Evolutionary conservation across 2,797 vertebrate genomes (phyloP).

Genomic region (Graptemys geographica): DNA sequence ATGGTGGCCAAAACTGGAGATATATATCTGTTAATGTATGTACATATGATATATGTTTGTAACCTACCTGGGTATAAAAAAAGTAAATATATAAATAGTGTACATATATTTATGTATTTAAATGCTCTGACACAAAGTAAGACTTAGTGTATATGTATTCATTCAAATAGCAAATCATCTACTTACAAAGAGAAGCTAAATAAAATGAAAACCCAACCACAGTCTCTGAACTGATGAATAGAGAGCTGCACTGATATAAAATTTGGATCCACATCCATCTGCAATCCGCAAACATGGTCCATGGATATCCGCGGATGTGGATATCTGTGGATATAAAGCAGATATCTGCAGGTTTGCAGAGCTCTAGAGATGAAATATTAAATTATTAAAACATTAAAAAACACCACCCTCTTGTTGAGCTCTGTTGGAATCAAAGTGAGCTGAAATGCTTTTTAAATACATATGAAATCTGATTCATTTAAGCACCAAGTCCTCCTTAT

Average conservation of each 20-base stretch:
- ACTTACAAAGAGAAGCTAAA: background rate
- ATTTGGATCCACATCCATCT: background rate
- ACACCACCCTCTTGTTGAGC: background rate
- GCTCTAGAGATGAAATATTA: background rate
- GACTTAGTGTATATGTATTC: background rate
- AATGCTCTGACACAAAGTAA: background rate
- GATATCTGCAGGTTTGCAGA: no score
- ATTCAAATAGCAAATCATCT: background rate
- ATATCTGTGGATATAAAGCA: no score
- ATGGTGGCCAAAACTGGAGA: no score
- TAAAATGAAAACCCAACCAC: background rate
- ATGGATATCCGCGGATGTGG: no score
- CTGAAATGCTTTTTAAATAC: background rate
- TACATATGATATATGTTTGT: background rate
- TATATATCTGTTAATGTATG: background rate
- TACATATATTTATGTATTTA: background rate
- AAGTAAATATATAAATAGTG: background rate
- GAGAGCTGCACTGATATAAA: background rate
- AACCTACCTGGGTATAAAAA: background rate
- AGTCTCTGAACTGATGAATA: background rate
- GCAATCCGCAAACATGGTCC: no score
- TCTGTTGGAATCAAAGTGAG: background rate
- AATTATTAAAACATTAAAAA: background rate
- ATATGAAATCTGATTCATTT: background rate
- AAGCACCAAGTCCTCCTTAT: background rate